These are phyloP conservation scores for Thryonomys swinderianus DNA, from an alignment of 2,113 vertebrate genomes.

Conservation along the genomic window DNA sequence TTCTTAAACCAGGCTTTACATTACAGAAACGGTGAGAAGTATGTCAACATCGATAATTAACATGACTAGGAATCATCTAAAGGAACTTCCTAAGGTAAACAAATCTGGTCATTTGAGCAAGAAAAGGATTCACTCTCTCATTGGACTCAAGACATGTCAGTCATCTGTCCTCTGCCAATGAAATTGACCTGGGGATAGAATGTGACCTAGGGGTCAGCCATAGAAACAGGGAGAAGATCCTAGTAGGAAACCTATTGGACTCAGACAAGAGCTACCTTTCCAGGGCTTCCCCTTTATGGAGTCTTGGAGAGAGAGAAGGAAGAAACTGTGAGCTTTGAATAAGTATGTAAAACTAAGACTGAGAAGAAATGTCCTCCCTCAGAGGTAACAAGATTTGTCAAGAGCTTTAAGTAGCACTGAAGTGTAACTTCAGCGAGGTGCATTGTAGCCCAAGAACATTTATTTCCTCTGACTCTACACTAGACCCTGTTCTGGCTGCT, in stretches of 20 bases:
- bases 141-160: background rate
- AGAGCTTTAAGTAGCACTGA: background rate
- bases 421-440: background rate
- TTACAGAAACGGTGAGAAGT: background rate
- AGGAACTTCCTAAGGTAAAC: background rate
- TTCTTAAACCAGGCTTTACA: background rate
- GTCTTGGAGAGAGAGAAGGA: background rate
- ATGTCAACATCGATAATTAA: rapidly evolving
- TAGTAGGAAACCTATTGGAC: too few species aligned
- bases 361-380: background rate
- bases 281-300: background rate
- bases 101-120: background rate
- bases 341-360: background rate
- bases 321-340: background rate
- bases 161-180: background rate
- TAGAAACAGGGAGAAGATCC: background rate
- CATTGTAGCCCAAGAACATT: background rate
- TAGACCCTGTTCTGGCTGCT: background rate
- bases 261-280: background rate
- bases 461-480: rapidly evolving
- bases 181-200: background rate
- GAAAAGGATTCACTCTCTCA: background rate
- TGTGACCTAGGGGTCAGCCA: background rate
- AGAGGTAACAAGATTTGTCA: background rate
- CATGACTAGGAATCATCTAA: background rate